Percentiles rank a stretch among this genome's conserved stretches.
These are phyloP conservation scores for Sylvicapra grimmia DNA, from an alignment of 2,113 vertebrate species.

Conservation along the genomic window DNA sequence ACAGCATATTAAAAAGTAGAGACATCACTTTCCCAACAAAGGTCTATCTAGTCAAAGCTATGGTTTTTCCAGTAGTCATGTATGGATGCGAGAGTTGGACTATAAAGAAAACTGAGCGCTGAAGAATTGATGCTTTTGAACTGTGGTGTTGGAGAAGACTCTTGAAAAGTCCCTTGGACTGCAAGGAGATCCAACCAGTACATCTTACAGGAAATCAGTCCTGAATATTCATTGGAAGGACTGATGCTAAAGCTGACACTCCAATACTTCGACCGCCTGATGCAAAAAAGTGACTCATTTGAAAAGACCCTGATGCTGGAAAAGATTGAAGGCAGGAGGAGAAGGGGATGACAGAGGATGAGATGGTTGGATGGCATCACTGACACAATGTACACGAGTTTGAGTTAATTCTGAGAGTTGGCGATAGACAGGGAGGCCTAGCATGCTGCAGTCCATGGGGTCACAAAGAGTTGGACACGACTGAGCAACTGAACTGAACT, in stretches of 20 bases:
- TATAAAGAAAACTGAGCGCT: accelerated
- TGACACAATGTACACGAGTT: not conserved
- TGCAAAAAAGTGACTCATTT: not conserved
- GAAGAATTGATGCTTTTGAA: not conserved
- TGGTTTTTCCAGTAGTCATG: not conserved
- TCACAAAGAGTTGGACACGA: not conserved
- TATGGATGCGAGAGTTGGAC: not conserved
- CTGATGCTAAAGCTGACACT: not conserved
- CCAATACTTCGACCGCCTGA: not conserved
- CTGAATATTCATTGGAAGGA: not conserved
- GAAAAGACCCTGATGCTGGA: not conserved
- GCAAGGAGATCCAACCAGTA: not conserved
- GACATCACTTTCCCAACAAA: not conserved
- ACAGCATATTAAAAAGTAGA: not conserved
- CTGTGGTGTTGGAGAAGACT: not conserved
- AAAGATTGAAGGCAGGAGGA: not conserved
- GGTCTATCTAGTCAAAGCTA: not conserved
- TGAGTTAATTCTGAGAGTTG: not conserved
- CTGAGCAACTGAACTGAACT: not conserved
- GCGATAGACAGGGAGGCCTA: not conserved
- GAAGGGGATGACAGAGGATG: not conserved
- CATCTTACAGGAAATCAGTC: not conserved
- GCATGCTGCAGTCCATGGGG: not conserved
- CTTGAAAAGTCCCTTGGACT: not conserved
- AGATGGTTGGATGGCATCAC: not conserved